Conservation (phyloP, 2,888 invertebrate genomes). For the Agriopis leucophaearia region DNA sequence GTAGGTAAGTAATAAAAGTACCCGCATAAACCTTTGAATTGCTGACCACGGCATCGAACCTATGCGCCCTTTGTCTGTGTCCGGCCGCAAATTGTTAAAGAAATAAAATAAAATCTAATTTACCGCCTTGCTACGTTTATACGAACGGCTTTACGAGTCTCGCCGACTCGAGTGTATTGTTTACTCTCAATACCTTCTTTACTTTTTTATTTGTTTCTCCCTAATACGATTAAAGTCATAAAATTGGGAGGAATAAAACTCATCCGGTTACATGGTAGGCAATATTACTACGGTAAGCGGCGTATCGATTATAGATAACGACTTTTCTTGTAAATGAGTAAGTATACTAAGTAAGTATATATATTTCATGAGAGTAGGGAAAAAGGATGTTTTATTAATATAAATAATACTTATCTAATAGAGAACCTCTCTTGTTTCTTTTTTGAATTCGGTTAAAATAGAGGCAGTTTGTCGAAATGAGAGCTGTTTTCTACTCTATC, state of each 20-base stretch:
- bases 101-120: conserved; percentile 86
- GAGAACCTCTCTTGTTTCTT: too few species aligned
- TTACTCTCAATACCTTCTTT: conserved; percentile 71
- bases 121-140: conserved; percentile 82
- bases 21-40: conserved; percentile 85
- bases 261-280: conserved; percentile 45
- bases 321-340: conserved; percentile 20
- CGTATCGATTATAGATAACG: conserved; percentile 29
- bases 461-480: too few species aligned
- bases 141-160: conserved; percentile 78
- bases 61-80: conserved; percentile 81
- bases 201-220: conserved; percentile 65
- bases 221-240: conserved; percentile 62
- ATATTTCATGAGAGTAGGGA: not conserved
- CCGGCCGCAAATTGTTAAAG: conserved; percentile 84
- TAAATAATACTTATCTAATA: too few species aligned
- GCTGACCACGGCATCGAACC: conserved; percentile 83
- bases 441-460: too few species aligned
- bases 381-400: not conserved
- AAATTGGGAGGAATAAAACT: conserved; percentile 56
- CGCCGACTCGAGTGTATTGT: conserved; percentile 72
- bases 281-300: conserved; percentile 34
- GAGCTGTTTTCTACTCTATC: too few species aligned
- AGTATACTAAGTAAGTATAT: too few species aligned
- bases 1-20: conserved; percentile 82